These are phyloP conservation scores for Noctua pronuba DNA, from an alignment of 2,888 invertebrate genomes.

Conservation along the genomic window DNA sequence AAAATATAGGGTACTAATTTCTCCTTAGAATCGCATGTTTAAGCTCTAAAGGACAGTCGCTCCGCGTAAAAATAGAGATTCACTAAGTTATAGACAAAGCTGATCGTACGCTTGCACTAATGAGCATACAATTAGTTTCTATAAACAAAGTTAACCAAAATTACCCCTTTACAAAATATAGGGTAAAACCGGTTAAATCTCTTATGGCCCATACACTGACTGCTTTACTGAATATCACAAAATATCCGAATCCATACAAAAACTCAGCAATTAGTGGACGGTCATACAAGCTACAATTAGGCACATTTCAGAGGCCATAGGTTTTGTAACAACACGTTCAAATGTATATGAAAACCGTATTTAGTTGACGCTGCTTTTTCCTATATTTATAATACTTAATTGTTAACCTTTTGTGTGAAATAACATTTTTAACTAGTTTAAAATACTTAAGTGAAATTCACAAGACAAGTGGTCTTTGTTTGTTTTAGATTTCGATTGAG, in stretches of 20 bases:
- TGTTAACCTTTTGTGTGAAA: not conserved
- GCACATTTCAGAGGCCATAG: slow-evolving; percentile 65
- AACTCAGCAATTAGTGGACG: slow-evolving; percentile 60
- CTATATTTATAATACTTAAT: not conserved
- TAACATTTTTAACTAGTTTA: slow-evolving; percentile 1
- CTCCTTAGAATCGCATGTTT: not conserved
- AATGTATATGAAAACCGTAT: slow-evolving; percentile 49
- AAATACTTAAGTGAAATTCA: not conserved
- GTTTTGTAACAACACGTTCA: slow-evolving; percentile 50
- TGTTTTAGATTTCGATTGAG: not conserved
- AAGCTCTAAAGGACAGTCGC: slow-evolving; percentile 7
- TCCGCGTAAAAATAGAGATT: slow-evolving; percentile 35
- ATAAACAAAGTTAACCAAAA: slow-evolving; percentile 24
- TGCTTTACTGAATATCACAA: slow-evolving; percentile 1
- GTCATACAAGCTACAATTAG: slow-evolving; percentile 61
- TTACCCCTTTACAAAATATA: slow-evolving; percentile 28
- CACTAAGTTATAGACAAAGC: slow-evolving; percentile 14
- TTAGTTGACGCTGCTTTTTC: slow-evolving; percentile 36
- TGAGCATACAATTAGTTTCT: slow-evolving; percentile 44
- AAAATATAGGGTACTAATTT: not conserved
- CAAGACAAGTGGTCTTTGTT: not conserved
- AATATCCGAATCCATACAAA: slow-evolving; percentile 47
- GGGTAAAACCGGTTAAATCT: slow-evolving; percentile 36
- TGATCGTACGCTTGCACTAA: slow-evolving; percentile 52
- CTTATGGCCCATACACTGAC: slow-evolving; percentile 30